phyloP scores from a whole-genome alignment of 2,888 invertebrate species.

The Ditula angustiorana region DNA sequence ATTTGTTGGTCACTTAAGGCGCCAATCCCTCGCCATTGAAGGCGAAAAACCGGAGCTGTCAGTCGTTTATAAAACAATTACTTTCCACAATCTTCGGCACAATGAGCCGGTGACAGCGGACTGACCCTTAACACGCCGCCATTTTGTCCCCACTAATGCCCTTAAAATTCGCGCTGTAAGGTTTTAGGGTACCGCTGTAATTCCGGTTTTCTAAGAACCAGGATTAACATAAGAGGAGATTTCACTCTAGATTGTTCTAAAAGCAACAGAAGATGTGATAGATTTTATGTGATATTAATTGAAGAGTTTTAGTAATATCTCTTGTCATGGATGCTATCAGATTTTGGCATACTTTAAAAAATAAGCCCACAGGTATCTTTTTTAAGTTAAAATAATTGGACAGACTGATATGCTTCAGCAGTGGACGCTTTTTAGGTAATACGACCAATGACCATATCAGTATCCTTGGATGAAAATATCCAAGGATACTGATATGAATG shows the following conservation, averaged over 20 bases:
- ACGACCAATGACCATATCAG: too few species aligned
- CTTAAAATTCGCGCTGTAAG: slow-evolving; percentile 15
- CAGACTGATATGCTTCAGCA: too few species aligned
- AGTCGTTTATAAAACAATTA: slow-evolving; percentile 35
- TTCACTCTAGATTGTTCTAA: neutral
- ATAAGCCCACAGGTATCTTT: too few species aligned
- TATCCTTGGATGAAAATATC: too few species aligned
- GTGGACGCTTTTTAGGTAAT: too few species aligned
- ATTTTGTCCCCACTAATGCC: slow-evolving; percentile 45
- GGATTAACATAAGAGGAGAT: neutral
- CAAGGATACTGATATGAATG: too few species aligned
- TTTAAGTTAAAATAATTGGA: too few species aligned
- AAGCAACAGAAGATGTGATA: too few species aligned
- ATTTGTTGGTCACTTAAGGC: neutral
- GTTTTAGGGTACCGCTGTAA: slow-evolving; percentile 13
- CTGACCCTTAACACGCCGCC: slow-evolving; percentile 42
- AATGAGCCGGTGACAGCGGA: slow-evolving; percentile 42
- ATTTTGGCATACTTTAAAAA: too few species aligned
- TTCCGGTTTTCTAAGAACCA: neutral
- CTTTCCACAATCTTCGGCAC: slow-evolving; percentile 34
- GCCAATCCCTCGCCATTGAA: slow-evolving; percentile 15
- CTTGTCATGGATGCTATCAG: too few species aligned
- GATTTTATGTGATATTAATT: too few species aligned
- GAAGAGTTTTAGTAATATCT: too few species aligned
- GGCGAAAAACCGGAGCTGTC: slow-evolving; percentile 2